Percentiles rank a stretch among this genome's conserved stretches.
phyloP scores from a whole-genome alignment of 2,113 vertebrate genomes.

The Hyaena hyaena region DNA sequence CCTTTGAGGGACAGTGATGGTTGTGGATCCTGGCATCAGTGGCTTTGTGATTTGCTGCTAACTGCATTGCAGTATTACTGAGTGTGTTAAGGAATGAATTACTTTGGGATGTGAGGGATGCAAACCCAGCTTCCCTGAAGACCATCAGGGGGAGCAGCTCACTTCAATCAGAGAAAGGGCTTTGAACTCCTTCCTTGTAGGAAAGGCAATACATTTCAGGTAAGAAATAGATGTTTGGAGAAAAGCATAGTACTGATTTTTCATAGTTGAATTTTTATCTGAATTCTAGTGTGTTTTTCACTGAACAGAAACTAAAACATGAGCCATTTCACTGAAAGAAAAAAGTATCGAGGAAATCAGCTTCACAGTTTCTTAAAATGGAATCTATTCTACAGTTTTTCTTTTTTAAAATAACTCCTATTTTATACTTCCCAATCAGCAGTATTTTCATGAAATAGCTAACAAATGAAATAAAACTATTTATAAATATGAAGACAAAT shows the following conservation, averaged over 20 bases:
- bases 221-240: conserved; percentile 2
- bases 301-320: conserved; percentile 31
- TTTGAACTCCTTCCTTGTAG: not conserved
- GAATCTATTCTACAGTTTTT: not conserved
- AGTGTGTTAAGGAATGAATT: not conserved
- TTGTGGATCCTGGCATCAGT: not conserved
- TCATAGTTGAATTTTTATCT: not conserved
- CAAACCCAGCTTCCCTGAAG: not conserved
- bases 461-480: not conserved
- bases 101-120: not conserved
- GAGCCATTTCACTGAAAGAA: conserved; percentile 2
- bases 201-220: not conserved
- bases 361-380: not conserved
- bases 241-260: conserved; percentile 2
- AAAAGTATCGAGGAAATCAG: not conserved
- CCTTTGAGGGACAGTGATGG: not conserved
- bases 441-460: not conserved
- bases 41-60: not conserved
- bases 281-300: conserved; percentile 4
- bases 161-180: not conserved
- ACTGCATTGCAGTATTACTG: not conserved
- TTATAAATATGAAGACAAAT: not conserved
- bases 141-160: not conserved
- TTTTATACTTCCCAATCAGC: conserved; percentile 31
- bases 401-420: not conserved